phyloP scores from a whole-genome alignment of 2,113 vertebrate genomes.

The Rhea americana region DNA sequence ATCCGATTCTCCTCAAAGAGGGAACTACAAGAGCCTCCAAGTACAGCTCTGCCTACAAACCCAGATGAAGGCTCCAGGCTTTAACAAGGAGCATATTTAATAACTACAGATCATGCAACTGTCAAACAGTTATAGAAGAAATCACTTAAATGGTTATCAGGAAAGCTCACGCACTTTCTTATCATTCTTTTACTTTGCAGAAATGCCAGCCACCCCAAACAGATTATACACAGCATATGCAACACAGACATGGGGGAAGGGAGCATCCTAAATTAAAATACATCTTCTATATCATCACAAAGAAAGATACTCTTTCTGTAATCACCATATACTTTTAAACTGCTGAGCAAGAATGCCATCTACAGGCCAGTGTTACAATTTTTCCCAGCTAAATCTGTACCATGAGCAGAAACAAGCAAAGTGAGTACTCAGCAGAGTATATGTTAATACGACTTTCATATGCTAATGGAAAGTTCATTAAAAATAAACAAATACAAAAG shows the following conservation, averaged over 20 bases:
- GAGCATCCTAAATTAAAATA: not conserved
- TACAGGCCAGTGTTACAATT: not conserved
- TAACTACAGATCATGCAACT: not conserved
- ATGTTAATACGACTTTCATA: constrained; percentile 23
- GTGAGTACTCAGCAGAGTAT: not conserved
- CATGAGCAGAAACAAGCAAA: not conserved
- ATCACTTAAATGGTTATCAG: not conserved
- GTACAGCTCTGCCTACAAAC: accelerated
- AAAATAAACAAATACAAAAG: constrained; percentile 61
- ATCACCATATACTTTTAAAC: not conserved
- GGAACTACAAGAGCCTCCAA: not conserved
- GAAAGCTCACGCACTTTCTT: not conserved
- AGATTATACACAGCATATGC: not conserved
- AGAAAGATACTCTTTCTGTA: not conserved
- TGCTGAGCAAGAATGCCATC: constrained; percentile 61
- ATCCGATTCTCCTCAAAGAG: accelerated
- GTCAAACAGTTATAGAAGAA: not conserved
- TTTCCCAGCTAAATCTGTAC: not conserved
- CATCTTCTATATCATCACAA: not conserved
- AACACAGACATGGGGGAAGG: not conserved
- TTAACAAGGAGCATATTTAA: not conserved
- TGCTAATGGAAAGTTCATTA: constrained; percentile 35
- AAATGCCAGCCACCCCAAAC: not conserved
- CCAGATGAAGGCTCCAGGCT: not conserved
- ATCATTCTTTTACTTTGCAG: not conserved